These are phyloP conservation scores for Melikaiella ostensackeni DNA, from an alignment of 2,888 invertebrate genomes.

Conservation along the genomic window DNA sequence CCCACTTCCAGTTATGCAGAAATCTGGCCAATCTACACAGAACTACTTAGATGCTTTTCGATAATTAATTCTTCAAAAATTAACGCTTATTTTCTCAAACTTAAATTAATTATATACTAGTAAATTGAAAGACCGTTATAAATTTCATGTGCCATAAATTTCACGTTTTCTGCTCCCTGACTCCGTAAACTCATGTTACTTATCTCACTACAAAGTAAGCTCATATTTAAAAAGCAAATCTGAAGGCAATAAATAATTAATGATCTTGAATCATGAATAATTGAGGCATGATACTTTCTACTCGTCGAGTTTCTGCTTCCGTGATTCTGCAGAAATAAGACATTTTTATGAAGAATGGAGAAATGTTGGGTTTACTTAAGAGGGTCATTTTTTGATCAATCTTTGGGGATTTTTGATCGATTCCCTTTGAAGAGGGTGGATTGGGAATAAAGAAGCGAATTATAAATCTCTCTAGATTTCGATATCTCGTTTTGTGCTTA, in stretches of 20 bases:
- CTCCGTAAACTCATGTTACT: slow-evolving; percentile 2
- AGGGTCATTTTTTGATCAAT: background rate
- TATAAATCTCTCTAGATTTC: slow-evolving; percentile 9
- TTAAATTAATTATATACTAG: background rate
- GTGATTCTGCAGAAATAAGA: background rate
- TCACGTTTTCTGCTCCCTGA: slow-evolving; percentile 42
- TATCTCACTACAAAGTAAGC: background rate
- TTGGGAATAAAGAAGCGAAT: background rate
- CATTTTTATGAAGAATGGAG: background rate
- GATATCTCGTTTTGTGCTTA: slow-evolving; percentile 49
- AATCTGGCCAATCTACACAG: background rate
- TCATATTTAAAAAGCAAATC: background rate
- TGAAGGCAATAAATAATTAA: slow-evolving; percentile 33
- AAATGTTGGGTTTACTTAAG: background rate
- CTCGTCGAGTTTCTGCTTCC: background rate
- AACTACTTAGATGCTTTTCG: background rate
- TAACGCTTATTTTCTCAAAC: background rate
- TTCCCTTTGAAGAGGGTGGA: background rate
- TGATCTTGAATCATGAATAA: slow-evolving; percentile 15
- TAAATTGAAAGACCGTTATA: background rate
- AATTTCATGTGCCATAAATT: slow-evolving; percentile 39
- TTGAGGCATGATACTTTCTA: slow-evolving; percentile 9
- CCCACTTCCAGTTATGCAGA: slow-evolving; percentile 41
- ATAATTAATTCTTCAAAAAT: background rate
- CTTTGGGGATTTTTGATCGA: background rate